Base-by-base conservation (phyloP, 2,888 invertebrate species). In the Ecdyonurus torrentis region DNA sequence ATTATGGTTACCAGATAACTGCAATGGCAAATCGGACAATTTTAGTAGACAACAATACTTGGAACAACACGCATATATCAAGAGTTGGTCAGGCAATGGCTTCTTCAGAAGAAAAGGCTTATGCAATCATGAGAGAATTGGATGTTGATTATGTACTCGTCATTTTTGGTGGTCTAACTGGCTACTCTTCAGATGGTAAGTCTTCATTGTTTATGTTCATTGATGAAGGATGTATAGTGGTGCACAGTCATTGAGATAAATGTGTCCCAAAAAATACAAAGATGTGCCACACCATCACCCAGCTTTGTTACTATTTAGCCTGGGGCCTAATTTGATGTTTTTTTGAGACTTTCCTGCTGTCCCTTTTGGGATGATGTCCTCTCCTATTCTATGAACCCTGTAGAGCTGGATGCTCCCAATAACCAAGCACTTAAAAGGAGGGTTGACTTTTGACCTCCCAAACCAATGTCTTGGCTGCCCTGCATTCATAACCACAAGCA, bases 41-140 rank as follows among this genome's bases (percentile, higher is more conserved):
- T 69, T 81, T 98, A 68, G 98, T 99, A 62, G 98, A 98, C 74
- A 99, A 99, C 75, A 98, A 99, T 73, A 99, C 98, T 1, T 99
- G 98, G 98, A 99, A 98, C 76, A 99, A 99, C 75, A 98, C 97
- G 18, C 98, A 97, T 76, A 98, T 98, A 71, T 97, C 93, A 7
- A 81, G 96, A 66, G 97, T 98, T 0, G 97, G 97, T 0, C 96
- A 98, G 76, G 98, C 98, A 1, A 98, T 98, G 97, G 94, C 98
- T 1, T 95, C 95, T 59, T 83, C 89, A 0, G 98, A 99, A 75
- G 95, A 96, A 68, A 89, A 90, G 72, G 97, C 98, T 0, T 97
- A 97, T 73, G 94, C 95, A 77, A 99, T 98, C 70, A 98, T 98
- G 97, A 79, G 84, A 65, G 97, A 98, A 73, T 75, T 98, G 53